phyloP scores from a whole-genome alignment of 2,888 invertebrate species.

The Celastrina argiolus region DNA sequence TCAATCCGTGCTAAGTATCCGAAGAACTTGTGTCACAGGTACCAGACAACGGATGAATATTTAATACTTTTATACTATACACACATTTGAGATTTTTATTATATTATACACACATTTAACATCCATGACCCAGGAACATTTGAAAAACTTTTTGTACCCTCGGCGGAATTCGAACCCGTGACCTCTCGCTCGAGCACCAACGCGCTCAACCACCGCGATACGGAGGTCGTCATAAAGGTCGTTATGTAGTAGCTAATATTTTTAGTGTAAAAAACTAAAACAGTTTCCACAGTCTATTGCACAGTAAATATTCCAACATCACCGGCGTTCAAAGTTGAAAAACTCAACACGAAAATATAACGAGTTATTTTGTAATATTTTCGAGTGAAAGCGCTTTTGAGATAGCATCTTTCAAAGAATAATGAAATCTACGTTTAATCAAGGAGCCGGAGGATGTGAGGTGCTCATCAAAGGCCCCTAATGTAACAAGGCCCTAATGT shows the following conservation, averaged over 20 bases:
- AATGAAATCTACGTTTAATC: conserved; percentile 31
- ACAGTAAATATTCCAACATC: not conserved
- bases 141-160: too few species aligned
- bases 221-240: too few species aligned
- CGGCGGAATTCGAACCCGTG: too few species aligned
- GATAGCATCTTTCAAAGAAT: conserved; percentile 22
- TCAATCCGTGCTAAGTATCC: too few species aligned
- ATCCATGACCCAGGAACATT: too few species aligned
- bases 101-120: too few species aligned
- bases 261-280: not conserved
- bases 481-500: not conserved
- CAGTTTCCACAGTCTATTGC: not conserved
- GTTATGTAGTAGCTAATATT: not conserved
- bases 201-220: too few species aligned
- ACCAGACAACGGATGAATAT: too few species aligned
- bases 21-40: too few species aligned
- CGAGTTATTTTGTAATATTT: conserved; percentile 18
- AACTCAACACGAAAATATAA: conserved; percentile 6
- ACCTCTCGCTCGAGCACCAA: too few species aligned
- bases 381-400: conserved; percentile 12
- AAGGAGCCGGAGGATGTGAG: conserved; percentile 30
- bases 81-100: too few species aligned
- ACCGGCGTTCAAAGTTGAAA: not conserved
- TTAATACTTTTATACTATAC: too few species aligned
- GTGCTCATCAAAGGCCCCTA: conserved; percentile 29